Conservation (phyloP, 2,113 vertebrate species). For the Mormyrus iriodes region DNA sequence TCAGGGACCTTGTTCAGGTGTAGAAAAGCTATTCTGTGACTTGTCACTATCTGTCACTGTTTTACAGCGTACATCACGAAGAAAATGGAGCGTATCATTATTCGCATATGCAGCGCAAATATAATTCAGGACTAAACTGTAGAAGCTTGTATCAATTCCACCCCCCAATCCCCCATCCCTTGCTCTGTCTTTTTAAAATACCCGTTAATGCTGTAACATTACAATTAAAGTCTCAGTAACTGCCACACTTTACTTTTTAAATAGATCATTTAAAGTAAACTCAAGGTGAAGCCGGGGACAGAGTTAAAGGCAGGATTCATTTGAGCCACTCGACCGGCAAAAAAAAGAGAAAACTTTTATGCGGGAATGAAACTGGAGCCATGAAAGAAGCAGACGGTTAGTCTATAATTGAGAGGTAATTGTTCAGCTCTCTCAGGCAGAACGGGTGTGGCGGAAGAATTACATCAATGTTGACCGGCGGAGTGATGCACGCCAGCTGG, state of each 20-base stretch:
- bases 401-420: conserved; percentile 8
- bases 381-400: neutral
- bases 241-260: neutral
- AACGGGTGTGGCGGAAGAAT: neutral
- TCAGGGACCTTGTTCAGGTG: neutral
- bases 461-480: neutral
- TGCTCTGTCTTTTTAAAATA: neutral
- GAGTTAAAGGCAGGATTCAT: neutral
- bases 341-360: neutral
- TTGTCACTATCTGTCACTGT: neutral
- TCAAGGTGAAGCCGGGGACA: neutral
- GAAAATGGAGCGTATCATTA: neutral
- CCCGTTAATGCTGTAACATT: neutral
- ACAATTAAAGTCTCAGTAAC: neutral
- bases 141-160: neutral
- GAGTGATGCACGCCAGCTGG: neutral
- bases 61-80: neutral
- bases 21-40: neutral
- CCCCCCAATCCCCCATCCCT: too few species aligned
- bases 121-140: neutral
- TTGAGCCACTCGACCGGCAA: neutral
- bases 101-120: neutral
- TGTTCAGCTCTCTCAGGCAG: neutral
- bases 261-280: neutral
- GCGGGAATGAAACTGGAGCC: neutral